Base-by-base conservation (phyloP, 2,888 invertebrate species). In the Aphodius granarius region DNA sequence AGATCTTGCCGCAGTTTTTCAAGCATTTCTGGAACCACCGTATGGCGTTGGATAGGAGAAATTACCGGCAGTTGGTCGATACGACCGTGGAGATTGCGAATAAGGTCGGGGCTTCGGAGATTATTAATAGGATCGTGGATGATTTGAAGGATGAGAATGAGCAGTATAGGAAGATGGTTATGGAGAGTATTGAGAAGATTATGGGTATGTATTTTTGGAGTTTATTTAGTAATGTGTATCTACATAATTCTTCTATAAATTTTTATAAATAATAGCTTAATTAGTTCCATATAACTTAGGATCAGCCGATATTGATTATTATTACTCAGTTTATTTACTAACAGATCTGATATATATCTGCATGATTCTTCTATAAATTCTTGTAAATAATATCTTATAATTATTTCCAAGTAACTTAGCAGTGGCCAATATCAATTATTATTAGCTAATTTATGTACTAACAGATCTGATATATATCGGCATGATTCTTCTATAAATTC, bases 11-110 rank as follows among this genome's bases (percentile, higher is more conserved):
- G 0, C 97, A 98, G 83, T 99, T 98, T 88, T 99, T 99, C 89
- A 98, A 97, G 88, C 97, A 98, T 88, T 99, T 99, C 89, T 99
- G 99, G 99, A 99, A 99, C 86, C 99, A 99, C 86, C 92, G 99
- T 79, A 99, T 99, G 99, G 99, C 99, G 1, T 89, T 99, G 77
- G 99, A 99, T 87, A 91, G 99, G 72, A 92, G 99, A 78, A 99
- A 99, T 87, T 99, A 99, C 86, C 91, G 98, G 80, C 98, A 98
- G 89, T 90, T 99, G 74, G 99, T 99, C 0, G 99, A 99, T 85
- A 99, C 99, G 0, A 99, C 99, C 0, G 99, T 99, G 0, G 99
- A 99, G 89, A 99, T 99, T 78, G 99, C 99, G 5, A 99, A 99
- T 86, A 99, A 99, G 90, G 98, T 99, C 73, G 99, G 99, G n/a